Conservation (phyloP, 2,888 invertebrate species). For the Metalampra italica region DNA sequence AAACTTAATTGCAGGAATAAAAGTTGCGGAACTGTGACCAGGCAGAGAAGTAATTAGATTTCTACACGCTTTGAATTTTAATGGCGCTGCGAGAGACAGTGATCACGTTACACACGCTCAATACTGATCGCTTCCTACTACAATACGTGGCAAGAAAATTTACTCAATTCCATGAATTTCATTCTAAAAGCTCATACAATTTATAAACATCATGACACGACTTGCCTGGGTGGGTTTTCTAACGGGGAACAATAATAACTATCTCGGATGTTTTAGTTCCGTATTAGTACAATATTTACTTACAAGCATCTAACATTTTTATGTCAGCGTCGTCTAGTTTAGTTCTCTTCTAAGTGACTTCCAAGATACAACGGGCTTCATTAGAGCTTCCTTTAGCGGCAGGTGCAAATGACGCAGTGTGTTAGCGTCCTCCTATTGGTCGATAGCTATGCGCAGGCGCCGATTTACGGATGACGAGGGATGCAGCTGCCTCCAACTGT, state of each 20-base stretch:
- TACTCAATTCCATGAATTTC: neutral
- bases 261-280: no score
- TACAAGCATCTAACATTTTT: no score
- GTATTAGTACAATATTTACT: no score
- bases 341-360: neutral
- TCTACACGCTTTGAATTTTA: slow-evolving; percentile 74
- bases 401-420: slow-evolving; percentile 43
- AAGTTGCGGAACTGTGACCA: slow-evolving; percentile 64
- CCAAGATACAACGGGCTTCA: slow-evolving; percentile 33
- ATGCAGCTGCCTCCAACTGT: slow-evolving; percentile 57
- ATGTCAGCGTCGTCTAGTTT: neutral
- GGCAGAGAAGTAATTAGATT: slow-evolving; percentile 69
- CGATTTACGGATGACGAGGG: slow-evolving; percentile 32
- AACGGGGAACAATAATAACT: no score
- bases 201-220: no score
- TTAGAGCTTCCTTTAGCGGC: slow-evolving; percentile 62
- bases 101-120: slow-evolving; percentile 8
- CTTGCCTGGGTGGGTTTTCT: no score
- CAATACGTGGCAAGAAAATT: neutral
- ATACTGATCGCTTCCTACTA: slow-evolving; percentile 25
- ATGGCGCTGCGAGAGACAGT: slow-evolving; percentile 42
- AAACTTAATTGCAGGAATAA: slow-evolving; percentile 70
- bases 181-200: neutral
- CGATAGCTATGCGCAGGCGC: slow-evolving; percentile 47
- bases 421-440: slow-evolving; percentile 37